Conservation (phyloP, 2,113 vertebrate species). For the Triplophysa siluroides region DNA sequence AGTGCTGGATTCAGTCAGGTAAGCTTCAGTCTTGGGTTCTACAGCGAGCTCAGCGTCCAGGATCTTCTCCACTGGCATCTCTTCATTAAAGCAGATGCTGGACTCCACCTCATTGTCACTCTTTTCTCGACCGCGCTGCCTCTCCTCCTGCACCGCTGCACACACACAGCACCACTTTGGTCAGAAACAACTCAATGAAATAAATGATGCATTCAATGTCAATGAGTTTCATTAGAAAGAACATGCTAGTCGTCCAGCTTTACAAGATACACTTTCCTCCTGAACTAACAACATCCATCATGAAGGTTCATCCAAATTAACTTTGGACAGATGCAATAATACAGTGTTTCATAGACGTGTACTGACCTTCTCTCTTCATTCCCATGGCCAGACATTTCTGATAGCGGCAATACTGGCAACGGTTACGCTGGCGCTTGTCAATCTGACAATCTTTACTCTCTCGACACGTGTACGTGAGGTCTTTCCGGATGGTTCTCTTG, state of each 20-base stretch:
- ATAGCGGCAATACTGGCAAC: constrained; percentile 83
- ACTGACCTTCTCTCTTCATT: constrained; percentile 82
- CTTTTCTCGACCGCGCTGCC: constrained; percentile 88
- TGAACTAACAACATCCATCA: too few relatives aligned
- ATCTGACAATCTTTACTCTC: constrained; percentile 81
- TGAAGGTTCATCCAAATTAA: too few relatives aligned
- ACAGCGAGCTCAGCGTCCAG: constrained; percentile 92
- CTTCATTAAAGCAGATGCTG: constrained; percentile 79
- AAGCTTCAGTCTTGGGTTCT: constrained; percentile 90
- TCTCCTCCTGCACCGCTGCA: constrained; percentile 93
- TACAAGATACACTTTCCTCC: too few relatives aligned
- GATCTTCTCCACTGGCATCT: constrained; percentile 97
- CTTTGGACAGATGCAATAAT: background rate
- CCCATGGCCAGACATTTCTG: constrained; percentile 84
- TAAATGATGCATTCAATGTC: background rate
- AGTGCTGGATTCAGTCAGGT: constrained; percentile 72
- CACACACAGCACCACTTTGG: background rate
- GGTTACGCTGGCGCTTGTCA: constrained; percentile 82
- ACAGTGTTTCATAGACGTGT: background rate
- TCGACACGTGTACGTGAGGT: constrained; percentile 80
- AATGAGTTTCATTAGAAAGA: too few relatives aligned
- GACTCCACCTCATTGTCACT: constrained; percentile 85
- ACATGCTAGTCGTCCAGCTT: too few relatives aligned
- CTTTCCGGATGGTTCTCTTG: constrained; percentile 81
- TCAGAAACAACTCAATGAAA: background rate